Base-by-base conservation (phyloP, 2,797 vertebrate genomes). In the Tiaroga cobitis region DNA sequence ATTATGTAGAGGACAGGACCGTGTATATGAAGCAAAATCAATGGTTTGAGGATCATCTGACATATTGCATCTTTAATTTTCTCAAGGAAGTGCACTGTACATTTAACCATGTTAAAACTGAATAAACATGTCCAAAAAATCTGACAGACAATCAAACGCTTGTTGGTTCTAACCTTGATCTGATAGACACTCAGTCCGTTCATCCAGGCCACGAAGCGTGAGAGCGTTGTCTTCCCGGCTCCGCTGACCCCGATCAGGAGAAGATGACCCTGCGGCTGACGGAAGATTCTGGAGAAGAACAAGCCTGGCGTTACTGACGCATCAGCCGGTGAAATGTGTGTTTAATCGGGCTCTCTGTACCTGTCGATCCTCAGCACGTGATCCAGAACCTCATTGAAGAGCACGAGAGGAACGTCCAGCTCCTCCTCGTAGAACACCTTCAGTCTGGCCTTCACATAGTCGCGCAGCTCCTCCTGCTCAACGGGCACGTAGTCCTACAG, bases 341-440 rank as follows among this genome's bases (percentile, higher is more conserved):
- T 39, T n/a, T 11, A 5, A 18, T 6, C 5, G 6, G 73, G 1
- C 2, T 9, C 76, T 41, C 59, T 89, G 88, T 85, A 99, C 98
- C 98, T 92, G 93, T 99, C 98, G 85, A 99, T 99, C 92, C 98
- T 95, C 80, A 99, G 95, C 81, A 99, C 98, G 0, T 99, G 98
- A 91, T 99, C 98, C 84, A 99, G 91, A 54, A 99, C 98, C 92
- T 99, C 98, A 39, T 99, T 99, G 89, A 99, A 99, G 73, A 99
- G 95, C 85, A 99, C 98, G 85, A 99, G 95, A 1, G 98, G 98
- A 0, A 99, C 98, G 24, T 99, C 98, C 68, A 99, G 94, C 80
- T 99, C 98, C 90, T 99, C 98, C 86, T 99, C 98, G 24, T 99
- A 99, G 86, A 99, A 99, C 88, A 99, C 98, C 92, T 99, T 99